A percentile compares a stretch with the other conserved stretches of the same genome.
Evolutionary conservation across 1,140 invertebrate species (phyloP).

Genomic region (Coptotermes formosanus): DNA sequence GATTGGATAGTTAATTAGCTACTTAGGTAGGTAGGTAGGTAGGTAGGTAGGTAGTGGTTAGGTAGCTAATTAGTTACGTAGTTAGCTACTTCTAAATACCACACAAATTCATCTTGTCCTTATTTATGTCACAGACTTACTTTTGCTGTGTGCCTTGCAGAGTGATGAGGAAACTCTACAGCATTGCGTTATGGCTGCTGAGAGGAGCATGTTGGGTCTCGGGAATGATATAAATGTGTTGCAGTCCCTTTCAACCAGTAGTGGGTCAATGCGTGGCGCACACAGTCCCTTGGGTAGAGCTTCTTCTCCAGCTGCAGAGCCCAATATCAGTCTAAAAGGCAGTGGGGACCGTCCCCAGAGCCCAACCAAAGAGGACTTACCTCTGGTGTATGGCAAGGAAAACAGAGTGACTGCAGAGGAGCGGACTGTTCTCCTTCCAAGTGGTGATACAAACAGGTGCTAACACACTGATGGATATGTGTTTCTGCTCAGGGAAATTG

Average conservation of each 20-base stretch:
- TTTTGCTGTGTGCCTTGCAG: not conserved
- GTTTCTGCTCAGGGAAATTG: not conserved
- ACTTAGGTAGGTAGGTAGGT: too few relatives aligned
- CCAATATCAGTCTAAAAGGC: not conserved
- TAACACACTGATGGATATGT: not conserved
- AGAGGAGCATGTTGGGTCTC: not conserved
- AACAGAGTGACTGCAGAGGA: not conserved
- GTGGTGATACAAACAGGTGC: not conserved
- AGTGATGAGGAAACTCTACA: constrained; percentile 10
- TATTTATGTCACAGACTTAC: too few relatives aligned
- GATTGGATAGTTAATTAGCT: too few relatives aligned
- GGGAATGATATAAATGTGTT: not conserved
- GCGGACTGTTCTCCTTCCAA: not conserved
- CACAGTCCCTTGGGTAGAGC: not conserved
- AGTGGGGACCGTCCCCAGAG: not conserved
- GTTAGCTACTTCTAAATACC: not conserved
- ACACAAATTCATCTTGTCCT: not conserved
- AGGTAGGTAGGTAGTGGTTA: too few relatives aligned
- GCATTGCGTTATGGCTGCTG: constrained; percentile 13
- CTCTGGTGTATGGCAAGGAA: not conserved
- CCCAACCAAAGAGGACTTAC: not conserved
- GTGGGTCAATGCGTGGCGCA: not conserved
- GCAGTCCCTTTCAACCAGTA: not conserved
- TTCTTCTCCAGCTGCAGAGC: not conserved
- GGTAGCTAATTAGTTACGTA: too few relatives aligned